These are phyloP conservation scores for Guaruba guarouba DNA, from an alignment of 2,113 vertebrate species.

Conservation along the genomic window DNA sequence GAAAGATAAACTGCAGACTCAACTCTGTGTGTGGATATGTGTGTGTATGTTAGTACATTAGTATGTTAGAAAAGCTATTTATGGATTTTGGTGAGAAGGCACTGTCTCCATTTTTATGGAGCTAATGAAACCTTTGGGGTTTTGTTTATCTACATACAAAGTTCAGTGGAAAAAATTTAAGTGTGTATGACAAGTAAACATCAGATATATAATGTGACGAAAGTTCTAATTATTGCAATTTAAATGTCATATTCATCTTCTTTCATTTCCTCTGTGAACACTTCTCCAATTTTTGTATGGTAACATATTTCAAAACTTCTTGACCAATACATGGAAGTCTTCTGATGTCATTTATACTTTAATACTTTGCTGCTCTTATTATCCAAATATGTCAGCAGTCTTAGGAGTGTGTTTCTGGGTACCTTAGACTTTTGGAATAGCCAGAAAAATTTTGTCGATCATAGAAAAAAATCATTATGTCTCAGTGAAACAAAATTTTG, in stretches of 20 bases:
- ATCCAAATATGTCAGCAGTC: background rate
- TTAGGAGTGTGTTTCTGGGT: background rate
- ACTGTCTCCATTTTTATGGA: background rate
- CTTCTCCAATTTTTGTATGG: background rate
- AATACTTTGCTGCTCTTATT: background rate
- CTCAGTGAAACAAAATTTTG: background rate
- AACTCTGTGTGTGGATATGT: background rate
- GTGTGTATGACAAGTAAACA: background rate
- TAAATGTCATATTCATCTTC: background rate
- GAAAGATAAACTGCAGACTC: slow-evolving; percentile 12
- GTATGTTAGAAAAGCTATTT: background rate
- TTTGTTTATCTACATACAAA: background rate
- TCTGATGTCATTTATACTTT: background rate
- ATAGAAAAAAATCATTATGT: background rate
- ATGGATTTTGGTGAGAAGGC: background rate
- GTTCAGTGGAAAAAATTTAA: background rate
- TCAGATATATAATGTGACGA: background rate
- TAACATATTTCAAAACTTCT: background rate
- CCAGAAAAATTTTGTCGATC: background rate
- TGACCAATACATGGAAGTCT: background rate
- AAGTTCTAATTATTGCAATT: background rate
- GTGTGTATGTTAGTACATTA: background rate
- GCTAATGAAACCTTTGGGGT: background rate
- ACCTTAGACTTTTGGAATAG: background rate
- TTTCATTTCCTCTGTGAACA: slow-evolving; percentile 15